Base-by-base conservation (phyloP, 2,888 invertebrate genomes). In the Rhamnusium bicolor region DNA sequence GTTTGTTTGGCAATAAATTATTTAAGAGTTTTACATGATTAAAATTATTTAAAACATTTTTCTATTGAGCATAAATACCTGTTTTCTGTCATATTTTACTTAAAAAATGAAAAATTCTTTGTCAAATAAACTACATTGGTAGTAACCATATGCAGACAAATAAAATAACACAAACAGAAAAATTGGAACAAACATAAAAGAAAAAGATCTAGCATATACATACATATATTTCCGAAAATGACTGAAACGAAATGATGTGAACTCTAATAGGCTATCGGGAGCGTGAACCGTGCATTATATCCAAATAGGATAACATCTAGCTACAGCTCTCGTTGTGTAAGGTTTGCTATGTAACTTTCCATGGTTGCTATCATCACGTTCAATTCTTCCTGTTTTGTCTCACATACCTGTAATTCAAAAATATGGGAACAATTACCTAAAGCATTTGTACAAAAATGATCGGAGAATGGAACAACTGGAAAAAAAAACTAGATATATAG, bases 201-300 rank as follows among this genome's bases (percentile, higher is more conserved):
- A 67, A 56, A 14, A 46, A 56, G 56, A 56, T 67, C 67, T 67
- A 16, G 46, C 40, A 67, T 67, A 67, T 46, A 56, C 40, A 67
- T 67, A 67, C 46, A 47, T 56, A 67, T 67, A 56, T 67, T 56
- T 46, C n/a, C n/a, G 32, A 67, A 67, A 67, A 67, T 56, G 67
- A 67, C 29, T 56, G 14, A 27, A 21, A 40, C 56, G 46, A 67
- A 67, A 67, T 56, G 56, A 67, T 21, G 40, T 24, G 40, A 67
- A 47, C 54, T 51, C 19, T 67, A 67, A 67, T 67, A 32, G 67
- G 46, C 67, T 56, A 67, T 67, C 56, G 46, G 56, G 46, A 67
- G 54, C 56, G 32, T 10, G 66, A 16, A n/a, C 18, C 24, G 32
- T 54, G 53, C 56, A 29, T 27, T 56, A 67, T 66, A 32, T 54